phyloP scores from a whole-genome alignment of 2,113 vertebrate genomes.

The Antechinus flavipes region DNA sequence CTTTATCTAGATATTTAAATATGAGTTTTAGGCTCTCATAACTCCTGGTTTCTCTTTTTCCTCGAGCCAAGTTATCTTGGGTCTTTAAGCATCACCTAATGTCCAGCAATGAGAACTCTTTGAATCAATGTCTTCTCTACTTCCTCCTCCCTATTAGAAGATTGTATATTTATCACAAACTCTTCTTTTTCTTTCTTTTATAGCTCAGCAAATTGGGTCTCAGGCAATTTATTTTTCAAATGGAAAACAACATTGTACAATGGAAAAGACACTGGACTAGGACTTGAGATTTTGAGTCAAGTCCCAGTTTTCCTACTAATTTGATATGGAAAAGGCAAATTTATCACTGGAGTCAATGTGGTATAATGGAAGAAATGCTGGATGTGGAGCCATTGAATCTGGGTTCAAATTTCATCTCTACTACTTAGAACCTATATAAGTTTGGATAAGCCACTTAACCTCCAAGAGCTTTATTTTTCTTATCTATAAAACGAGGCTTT shows the following conservation, averaged over 20 bases:
- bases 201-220: not conserved
- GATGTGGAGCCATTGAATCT: not conserved
- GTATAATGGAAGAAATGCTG: not conserved
- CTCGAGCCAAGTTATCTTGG: not conserved
- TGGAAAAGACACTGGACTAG: not conserved
- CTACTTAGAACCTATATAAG: conserved; percentile 7
- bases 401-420: not conserved
- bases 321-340: not conserved
- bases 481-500: not conserved
- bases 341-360: not conserved
- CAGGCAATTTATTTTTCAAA: not conserved
- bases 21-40: not conserved
- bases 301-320: not conserved
- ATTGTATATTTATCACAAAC: not conserved
- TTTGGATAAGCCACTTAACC: conserved; percentile 20
- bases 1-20: not conserved
- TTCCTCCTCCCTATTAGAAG: not conserved
- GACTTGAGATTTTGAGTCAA: not conserved
- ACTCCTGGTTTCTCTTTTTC: not conserved
- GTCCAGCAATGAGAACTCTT: not conserved
- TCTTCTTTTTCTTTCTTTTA: not conserved
- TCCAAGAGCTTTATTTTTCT: conserved; percentile 8
- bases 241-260: not conserved
- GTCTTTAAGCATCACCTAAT: not conserved
- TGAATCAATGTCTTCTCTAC: not conserved